Percentiles rank a stretch among this genome's conserved stretches.
These are phyloP conservation scores for Itoplectis maculator DNA, from an alignment of 2,888 invertebrate genomes.

Conservation along the genomic window DNA sequence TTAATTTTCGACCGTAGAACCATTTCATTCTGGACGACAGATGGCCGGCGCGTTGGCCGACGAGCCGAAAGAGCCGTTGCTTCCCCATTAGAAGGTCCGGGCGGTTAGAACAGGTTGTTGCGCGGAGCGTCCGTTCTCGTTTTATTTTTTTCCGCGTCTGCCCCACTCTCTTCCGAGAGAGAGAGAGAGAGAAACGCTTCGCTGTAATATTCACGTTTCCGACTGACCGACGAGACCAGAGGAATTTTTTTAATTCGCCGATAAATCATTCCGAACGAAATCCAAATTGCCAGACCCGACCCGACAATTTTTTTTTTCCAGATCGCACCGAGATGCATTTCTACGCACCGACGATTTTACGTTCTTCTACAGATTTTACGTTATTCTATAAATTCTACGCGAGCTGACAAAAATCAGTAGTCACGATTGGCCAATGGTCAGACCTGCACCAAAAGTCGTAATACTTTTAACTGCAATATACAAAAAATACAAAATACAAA, in stretches of 20 bases:
- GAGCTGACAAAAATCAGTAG: background rate
- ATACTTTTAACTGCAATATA: slow-evolving; percentile 15
- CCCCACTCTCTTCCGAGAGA: no score
- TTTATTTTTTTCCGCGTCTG: no score
- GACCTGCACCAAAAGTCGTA: slow-evolving; percentile 5
- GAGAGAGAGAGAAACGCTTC: no score
- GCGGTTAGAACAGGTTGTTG: slow-evolving; percentile 74
- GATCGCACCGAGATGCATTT: no score
- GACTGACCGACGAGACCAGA: slow-evolving; percentile 49
- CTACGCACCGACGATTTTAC: no score
- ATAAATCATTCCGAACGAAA: slow-evolving; percentile 58
- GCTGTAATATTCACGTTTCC: slow-evolving; percentile 45
- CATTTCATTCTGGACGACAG: slow-evolving; percentile 82
- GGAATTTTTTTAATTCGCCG: slow-evolving; percentile 58
- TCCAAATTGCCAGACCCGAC: slow-evolving; percentile 37
- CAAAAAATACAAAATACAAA: background rate
- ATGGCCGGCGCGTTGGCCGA: slow-evolving; percentile 81
- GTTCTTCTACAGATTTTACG: no score
- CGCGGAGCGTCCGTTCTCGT: slow-evolving; percentile 60
- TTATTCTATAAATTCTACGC: no score
- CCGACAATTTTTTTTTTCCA: no score
- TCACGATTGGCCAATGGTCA: slow-evolving; percentile 29
- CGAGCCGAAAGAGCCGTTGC: slow-evolving; percentile 83
- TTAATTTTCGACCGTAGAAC: slow-evolving; percentile 82
- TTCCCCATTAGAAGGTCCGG: slow-evolving; percentile 76